Evolutionary conservation across 2,888 invertebrate species (phyloP).

Genomic region (Alviniconcha strummeri): DNA sequence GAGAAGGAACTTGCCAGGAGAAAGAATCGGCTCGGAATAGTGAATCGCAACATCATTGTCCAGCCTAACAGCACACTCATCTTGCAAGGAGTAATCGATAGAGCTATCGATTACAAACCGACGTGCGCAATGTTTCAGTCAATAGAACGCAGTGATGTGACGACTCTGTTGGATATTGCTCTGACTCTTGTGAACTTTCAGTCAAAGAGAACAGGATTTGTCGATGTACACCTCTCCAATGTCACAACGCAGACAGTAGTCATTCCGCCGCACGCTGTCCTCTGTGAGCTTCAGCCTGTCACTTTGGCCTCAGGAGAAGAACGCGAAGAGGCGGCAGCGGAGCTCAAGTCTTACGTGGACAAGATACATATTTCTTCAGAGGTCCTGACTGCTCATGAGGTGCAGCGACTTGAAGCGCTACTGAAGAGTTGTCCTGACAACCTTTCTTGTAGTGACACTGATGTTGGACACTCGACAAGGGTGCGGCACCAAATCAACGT

Average conservation of each 20-base stretch:
- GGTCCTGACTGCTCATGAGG: neutral
- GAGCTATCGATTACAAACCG: too few relatives aligned
- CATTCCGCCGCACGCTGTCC: constrained; percentile 6
- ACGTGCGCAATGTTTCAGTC: neutral
- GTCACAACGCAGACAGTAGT: constrained; percentile 25
- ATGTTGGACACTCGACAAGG: neutral
- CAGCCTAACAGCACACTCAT: neutral
- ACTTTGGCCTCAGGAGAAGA: neutral
- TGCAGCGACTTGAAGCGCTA: too few relatives aligned
- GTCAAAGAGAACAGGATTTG: neutral
- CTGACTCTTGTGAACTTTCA: constrained; percentile 10
- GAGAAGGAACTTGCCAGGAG: constrained; percentile 8
- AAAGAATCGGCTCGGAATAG: neutral
- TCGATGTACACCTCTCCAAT: constrained; percentile 26
- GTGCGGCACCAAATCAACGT: neutral
- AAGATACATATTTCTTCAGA: neutral
- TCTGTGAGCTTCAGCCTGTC: constrained; percentile 26
- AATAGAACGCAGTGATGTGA: neutral
- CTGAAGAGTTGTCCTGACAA: too few relatives aligned
- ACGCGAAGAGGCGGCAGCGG: neutral
- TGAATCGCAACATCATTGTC: neutral
- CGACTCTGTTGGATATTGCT: too few relatives aligned
- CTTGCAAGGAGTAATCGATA: neutral
- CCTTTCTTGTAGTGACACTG: neutral
- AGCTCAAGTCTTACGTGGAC: neutral